These are phyloP conservation scores for Mesorhabditis belari DNA, from an alignment of 2,888 invertebrate species.

Conservation along the genomic window DNA sequence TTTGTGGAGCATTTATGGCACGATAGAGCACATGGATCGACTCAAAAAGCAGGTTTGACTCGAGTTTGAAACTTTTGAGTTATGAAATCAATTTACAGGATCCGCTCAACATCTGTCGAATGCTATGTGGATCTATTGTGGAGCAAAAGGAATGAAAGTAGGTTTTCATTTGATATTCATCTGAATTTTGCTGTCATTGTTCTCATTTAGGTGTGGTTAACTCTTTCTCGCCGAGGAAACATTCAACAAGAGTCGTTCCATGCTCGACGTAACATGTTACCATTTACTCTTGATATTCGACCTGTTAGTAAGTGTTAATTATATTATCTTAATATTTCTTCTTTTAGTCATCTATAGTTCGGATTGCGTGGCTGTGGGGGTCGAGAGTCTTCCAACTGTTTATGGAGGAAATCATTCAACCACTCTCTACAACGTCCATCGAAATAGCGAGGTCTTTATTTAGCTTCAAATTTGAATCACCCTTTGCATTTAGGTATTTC, in stretches of 20 bases:
- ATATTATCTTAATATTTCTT: neutral
- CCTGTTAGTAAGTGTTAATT: slow-evolving; percentile 70
- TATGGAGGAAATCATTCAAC: slow-evolving; percentile 10
- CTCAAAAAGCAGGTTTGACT: slow-evolving; percentile 5
- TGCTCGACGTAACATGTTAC: slow-evolving; percentile 97
- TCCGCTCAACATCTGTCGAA: slow-evolving; percentile 71
- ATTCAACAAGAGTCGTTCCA: slow-evolving; percentile 65
- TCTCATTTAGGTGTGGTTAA: slow-evolving; percentile 77
- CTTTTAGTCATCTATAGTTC: slow-evolving; percentile 34
- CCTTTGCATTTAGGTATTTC: slow-evolving; percentile 50
- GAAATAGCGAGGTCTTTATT: slow-evolving; percentile 41
- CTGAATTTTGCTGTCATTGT: neutral
- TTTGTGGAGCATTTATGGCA: slow-evolving; percentile 94
- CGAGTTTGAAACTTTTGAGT: neutral
- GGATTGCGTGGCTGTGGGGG: slow-evolving; percentile 50
- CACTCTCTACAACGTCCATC: slow-evolving; percentile 28
- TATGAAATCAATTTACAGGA: slow-evolving; percentile 53
- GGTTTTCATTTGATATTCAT: neutral
- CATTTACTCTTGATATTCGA: slow-evolving; percentile 86
- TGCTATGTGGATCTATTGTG: slow-evolving; percentile 94
- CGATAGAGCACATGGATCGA: slow-evolving; percentile 22
- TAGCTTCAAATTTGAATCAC: neutral
- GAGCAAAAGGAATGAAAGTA: slow-evolving; percentile 79
- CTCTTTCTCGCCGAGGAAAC: slow-evolving; percentile 67
- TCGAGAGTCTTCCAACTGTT: slow-evolving; percentile 33